A percentile compares a stretch with the other conserved stretches of the same genome.
phyloP scores from a whole-genome alignment of 2,797 vertebrate genomes.

The Pangasius krempfi region DNA sequence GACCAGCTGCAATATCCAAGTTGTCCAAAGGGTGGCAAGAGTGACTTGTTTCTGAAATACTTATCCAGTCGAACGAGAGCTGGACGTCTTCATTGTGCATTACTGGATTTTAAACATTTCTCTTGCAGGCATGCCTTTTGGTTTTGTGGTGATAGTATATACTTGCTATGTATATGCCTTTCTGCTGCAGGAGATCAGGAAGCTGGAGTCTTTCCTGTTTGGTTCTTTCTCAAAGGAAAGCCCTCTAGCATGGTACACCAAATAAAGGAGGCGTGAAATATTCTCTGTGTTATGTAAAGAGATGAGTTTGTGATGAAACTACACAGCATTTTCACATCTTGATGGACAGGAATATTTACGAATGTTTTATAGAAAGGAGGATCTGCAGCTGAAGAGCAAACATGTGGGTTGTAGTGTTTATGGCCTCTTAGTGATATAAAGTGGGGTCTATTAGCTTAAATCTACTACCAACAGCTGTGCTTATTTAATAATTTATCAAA shows the following conservation, averaged over 20 bases:
- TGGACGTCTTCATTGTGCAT: conserved; percentile 52
- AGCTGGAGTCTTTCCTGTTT: conserved; percentile 2
- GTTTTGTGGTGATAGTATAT: conserved; percentile 44
- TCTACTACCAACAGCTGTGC: not conserved
- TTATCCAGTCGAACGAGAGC: not conserved
- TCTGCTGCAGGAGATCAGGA: conserved; percentile 47
- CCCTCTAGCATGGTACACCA: conserved; percentile 9
- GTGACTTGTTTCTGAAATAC: conserved; percentile 43
- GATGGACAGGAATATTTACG: not conserved
- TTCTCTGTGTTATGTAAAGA: conserved; percentile 12
- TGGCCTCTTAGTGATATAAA: not conserved
- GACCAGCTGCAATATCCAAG: conserved; percentile 9
- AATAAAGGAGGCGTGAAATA: conserved; percentile 2
- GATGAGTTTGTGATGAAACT: not conserved
- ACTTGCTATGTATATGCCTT: conserved; percentile 44
- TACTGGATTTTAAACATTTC: conserved; percentile 66
- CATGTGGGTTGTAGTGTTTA: not conserved
- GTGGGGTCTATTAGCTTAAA: not conserved
- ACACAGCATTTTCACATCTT: not conserved
- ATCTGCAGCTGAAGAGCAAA: not conserved
- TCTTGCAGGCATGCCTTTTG: conserved; percentile 61
- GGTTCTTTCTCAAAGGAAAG: conserved; percentile 14
- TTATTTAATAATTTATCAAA: conserved; percentile 8
- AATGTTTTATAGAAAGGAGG: not conserved
- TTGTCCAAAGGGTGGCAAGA: conserved; percentile 69